Conservation (phyloP, 1,140 invertebrate genomes). For the Mycetomoellerius zeteki region DNA sequence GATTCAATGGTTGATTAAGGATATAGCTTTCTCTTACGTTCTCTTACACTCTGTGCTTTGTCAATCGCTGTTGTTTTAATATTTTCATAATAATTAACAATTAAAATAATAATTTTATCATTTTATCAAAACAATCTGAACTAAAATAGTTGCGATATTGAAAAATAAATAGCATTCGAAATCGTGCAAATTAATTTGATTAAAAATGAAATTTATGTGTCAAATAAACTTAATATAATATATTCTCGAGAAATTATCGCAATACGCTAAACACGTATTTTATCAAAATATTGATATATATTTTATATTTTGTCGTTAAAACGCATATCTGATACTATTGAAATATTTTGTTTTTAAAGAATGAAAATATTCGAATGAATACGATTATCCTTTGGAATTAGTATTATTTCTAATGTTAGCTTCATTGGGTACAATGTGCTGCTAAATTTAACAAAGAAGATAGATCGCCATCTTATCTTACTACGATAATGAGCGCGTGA, state of each 20-base stretch:
- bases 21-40: background rate
- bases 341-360: too few species aligned
- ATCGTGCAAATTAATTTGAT: background rate
- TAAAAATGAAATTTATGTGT: too few species aligned
- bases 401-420: too few species aligned
- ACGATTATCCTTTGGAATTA: too few species aligned
- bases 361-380: too few species aligned
- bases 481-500: conserved; percentile 38
- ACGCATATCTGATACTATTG: background rate
- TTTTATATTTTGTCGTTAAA: background rate
- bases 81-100: background rate
- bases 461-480: conserved; percentile 31
- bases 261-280: background rate
- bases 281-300: background rate
- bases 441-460: conserved; percentile 43
- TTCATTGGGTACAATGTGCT: background rate
- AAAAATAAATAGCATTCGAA: background rate
- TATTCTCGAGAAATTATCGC: background rate
- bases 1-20: conserved; percentile 54
- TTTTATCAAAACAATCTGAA: background rate
- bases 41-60: background rate
- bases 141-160: background rate
- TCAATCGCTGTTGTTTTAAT: background rate
- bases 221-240: background rate
- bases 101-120: background rate